A percentile compares a stretch with the other conserved stretches of the same genome.
These are phyloP conservation scores for Hybognathus amarus DNA, from an alignment of 2,797 vertebrate species.

Conservation along the genomic window DNA sequence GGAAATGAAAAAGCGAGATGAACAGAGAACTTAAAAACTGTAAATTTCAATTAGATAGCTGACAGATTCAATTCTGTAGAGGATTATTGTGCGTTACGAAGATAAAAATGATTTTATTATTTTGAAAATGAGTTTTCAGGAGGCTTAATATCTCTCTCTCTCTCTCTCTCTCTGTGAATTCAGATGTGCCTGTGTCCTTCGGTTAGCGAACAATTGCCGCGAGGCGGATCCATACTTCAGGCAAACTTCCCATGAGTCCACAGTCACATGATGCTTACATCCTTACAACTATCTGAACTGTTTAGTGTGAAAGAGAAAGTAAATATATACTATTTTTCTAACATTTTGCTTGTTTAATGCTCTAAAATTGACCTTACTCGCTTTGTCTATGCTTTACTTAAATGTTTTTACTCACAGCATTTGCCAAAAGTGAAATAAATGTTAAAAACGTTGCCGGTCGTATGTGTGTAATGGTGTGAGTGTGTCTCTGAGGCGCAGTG, in stretches of 20 bases:
- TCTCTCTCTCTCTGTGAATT: constrained; percentile 12
- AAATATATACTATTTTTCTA: constrained; percentile 34
- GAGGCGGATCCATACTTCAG: constrained; percentile 12
- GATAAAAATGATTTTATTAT: background rate
- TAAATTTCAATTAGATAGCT: background rate
- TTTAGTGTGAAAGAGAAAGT: constrained; percentile 3
- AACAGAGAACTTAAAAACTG: background rate
- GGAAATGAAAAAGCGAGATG: background rate
- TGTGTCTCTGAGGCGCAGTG: background rate
- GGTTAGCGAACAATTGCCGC: background rate
- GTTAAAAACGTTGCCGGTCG: background rate
- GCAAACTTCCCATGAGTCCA: background rate
- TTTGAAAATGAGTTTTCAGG: background rate
- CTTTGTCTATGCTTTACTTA: constrained; percentile 8
- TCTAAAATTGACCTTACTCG: background rate
- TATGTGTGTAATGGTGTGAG: background rate
- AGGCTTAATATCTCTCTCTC: background rate
- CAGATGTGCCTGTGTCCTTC: constrained; percentile 1
- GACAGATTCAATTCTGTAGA: background rate
- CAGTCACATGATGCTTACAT: background rate
- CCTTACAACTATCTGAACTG: background rate
- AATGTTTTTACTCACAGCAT: constrained; percentile 7
- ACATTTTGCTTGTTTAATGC: constrained; percentile 3
- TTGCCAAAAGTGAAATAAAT: constrained; percentile 24
- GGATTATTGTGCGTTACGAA: background rate